Evolutionary conservation across 2,888 invertebrate species (phyloP), one percentile per base, ranked within the genome.

Genomic region (Lasioglossum marginatum): DNA sequence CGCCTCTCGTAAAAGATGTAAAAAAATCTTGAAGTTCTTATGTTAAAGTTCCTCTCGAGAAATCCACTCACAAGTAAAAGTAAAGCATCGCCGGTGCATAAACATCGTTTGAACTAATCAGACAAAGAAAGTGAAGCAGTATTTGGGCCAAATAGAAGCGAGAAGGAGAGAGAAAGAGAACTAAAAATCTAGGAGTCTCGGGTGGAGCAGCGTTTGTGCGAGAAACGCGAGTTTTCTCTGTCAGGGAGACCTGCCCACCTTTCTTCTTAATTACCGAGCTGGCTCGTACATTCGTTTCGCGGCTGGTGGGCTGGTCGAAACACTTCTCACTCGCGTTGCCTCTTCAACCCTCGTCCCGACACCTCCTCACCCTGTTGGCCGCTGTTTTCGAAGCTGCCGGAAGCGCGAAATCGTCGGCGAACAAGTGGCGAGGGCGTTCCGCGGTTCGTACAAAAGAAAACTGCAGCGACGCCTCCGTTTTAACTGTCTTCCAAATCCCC

Each of bases 181-280:
- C 4, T 60, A 60, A 60, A 60, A 60, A n/a, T 60, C 60, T 27
- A 14, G 60, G 14, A 27, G 27, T 27, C 27, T 27, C 27, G 71
- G 43, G 43, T 8, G n/a, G 43, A 45, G 60, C 34, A 52, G 60
- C 27, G 16, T 60, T 60, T 60, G 60, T 60, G 60, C 60, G 27
- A 60, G 63, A 79, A 79, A 77, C 84, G 74, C 81, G 82, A 87
- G 85, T 86, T 90, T 88, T 82, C 88, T 84, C 86, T 80, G 85
- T 83, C 81, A 40, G 85, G 63, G 73, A 75, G 86, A 78, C 75
- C 85, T 82, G 82, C 88, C 87, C 85, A 87, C 81, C 83, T 91
- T 89, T 85, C 73, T 83, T 88, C 89, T 89, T 91, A 90, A 90
- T 90, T 90, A 90, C 85, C 83, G 77, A 71, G 80, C 81, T 71